Conservation (phyloP, 2,797 vertebrate species). For the Nyctibius grandis region DNA sequence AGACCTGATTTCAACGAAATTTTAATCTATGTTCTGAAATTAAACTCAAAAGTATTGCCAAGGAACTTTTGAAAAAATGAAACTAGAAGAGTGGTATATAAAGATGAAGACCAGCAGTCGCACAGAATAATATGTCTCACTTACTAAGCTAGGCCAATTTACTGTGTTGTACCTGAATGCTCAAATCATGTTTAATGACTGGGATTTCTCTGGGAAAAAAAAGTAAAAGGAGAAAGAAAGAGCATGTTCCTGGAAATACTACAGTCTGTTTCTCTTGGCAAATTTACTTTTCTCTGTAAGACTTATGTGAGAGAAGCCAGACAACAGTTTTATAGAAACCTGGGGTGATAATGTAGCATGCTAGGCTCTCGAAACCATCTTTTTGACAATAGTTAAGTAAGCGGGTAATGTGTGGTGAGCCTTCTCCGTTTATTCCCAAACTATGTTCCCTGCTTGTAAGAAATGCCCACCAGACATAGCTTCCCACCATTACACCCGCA, state of each 20-base stretch:
- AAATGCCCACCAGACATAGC: neutral
- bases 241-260: constrained; percentile 4
- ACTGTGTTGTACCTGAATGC: constrained; percentile 23
- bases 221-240: neutral
- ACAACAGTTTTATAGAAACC: neutral
- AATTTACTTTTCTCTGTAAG: constrained; percentile 19
- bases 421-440: neutral
- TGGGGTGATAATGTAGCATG: neutral
- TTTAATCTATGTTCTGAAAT: neutral
- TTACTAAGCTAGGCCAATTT: neutral
- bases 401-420: neutral
- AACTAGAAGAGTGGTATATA: neutral
- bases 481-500: neutral
- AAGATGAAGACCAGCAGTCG: neutral
- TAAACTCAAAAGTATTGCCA: neutral
- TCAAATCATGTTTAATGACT: constrained; percentile 44
- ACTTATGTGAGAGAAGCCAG: neutral
- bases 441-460: neutral
- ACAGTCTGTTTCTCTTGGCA: constrained; percentile 14
- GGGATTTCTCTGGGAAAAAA: neutral
- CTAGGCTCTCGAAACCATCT: neutral
- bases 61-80: neutral
- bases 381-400: neutral
- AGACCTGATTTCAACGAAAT: neutral
- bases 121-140: neutral